Conservation (phyloP, 2,888 invertebrate species). For the Tachina grossa region DNA sequence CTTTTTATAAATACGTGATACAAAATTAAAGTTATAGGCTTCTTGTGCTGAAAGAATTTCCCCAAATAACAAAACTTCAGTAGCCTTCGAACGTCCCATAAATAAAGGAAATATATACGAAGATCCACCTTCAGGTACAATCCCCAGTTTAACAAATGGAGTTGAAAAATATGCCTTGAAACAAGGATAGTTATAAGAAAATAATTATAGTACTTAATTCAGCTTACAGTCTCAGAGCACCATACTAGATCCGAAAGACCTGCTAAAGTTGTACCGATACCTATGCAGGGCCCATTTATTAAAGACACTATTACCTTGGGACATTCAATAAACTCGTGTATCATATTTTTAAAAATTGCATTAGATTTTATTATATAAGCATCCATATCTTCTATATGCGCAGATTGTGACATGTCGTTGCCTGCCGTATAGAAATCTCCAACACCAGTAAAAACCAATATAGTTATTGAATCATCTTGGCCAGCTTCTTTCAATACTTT, state of each 20-base stretch:
- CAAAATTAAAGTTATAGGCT: conserved; percentile 90
- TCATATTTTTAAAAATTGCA: conserved; percentile 85
- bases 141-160: conserved; percentile 93
- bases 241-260: conserved; percentile 94
- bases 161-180: conserved; percentile 92
- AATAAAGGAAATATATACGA: conserved; percentile 92
- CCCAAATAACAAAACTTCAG: conserved; percentile 87
- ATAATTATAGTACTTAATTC: not conserved
- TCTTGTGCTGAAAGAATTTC: conserved; percentile 91
- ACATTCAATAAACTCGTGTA: conserved; percentile 91
- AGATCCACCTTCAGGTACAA: conserved; percentile 95
- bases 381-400: conserved; percentile 74
- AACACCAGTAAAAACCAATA: conserved; percentile 88
- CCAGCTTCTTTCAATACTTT: conserved; percentile 88
- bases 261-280: conserved; percentile 90
- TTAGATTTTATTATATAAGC: conserved; percentile 77
- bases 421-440: conserved; percentile 80
- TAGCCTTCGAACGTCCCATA: conserved; percentile 91
- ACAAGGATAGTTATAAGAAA: not conserved
- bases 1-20: conserved; percentile 90
- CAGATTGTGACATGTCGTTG: conserved; percentile 70
- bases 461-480: conserved; percentile 86
- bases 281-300: conserved; percentile 97
- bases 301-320: conserved; percentile 94
- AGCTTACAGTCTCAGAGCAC: conserved; percentile 89